phyloP scores from a whole-genome alignment of 2,888 invertebrate species.

The Anticlea derivata region DNA sequence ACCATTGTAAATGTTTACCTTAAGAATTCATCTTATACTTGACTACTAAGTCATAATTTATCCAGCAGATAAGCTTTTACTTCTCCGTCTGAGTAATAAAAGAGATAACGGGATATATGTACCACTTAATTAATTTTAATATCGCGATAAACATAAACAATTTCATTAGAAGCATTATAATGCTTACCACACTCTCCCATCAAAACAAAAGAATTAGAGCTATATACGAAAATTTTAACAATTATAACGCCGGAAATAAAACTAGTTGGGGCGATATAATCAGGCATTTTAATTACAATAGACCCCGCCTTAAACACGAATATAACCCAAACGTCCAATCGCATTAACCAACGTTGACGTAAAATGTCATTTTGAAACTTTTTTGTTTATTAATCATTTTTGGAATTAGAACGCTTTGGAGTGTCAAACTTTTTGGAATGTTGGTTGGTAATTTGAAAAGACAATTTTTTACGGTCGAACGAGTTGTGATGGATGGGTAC shows the following conservation, averaged over 20 bases:
- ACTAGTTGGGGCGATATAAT: conserved; percentile 34
- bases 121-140: conserved; percentile 24
- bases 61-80: conserved; percentile 11
- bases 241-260: conserved; percentile 37
- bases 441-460: conserved; percentile 31
- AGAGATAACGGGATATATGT: conserved; percentile 16
- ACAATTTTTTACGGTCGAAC: conserved; percentile 35
- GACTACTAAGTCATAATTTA: conserved; percentile 10
- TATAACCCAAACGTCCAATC: conserved; percentile 80
- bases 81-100: conserved; percentile 19
- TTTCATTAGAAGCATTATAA: conserved; percentile 32
- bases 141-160: conserved; percentile 23
- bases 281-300: conserved; percentile 41
- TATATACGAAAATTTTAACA: conserved; percentile 42
- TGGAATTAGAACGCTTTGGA: conserved; percentile 40
- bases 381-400: conserved; percentile 51
- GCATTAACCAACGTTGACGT: conserved; percentile 71
- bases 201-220: conserved; percentile 38
- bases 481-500: conserved; percentile 37
- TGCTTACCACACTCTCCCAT: conserved; percentile 34
- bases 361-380: conserved; percentile 52
- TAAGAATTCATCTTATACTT: not conserved
- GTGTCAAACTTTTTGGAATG: conserved; percentile 31
- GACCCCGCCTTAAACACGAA: conserved; percentile 42
- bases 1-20: too few relatives aligned